Evolutionary conservation across 1,140 invertebrate species (phyloP).

Genomic region (Argopecten irradians): DNA sequence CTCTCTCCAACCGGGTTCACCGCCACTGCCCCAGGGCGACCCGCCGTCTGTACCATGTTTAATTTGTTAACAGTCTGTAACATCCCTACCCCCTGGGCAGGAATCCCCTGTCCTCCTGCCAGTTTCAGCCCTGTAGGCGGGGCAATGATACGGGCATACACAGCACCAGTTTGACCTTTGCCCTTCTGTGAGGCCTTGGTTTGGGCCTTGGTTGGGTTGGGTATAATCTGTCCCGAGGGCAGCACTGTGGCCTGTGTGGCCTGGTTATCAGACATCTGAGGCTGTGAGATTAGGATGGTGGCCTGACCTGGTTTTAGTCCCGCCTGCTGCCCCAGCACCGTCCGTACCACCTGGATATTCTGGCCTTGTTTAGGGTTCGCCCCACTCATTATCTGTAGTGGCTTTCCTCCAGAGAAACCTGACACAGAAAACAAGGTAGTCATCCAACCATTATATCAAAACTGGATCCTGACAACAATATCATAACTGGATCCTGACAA

Average conservation of each 20-base stretch:
- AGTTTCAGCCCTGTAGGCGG: slow-evolving; percentile 70
- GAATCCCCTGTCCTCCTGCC: slow-evolving; percentile 42
- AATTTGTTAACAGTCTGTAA: slow-evolving; percentile 67
- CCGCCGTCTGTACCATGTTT: slow-evolving; percentile 38
- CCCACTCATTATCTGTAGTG: slow-evolving; percentile 63
- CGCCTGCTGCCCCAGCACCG: slow-evolving; percentile 67
- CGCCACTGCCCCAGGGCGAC: slow-evolving; percentile 31
- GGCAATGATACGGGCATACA: slow-evolving; percentile 75
- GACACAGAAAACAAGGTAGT: slow-evolving; percentile 28
- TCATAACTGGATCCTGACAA: no score
- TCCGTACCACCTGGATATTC: slow-evolving; percentile 71
- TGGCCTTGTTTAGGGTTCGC: slow-evolving; percentile 67
- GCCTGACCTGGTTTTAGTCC: slow-evolving; percentile 68
- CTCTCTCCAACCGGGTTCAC: background rate
- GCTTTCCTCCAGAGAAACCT: slow-evolving; percentile 50
- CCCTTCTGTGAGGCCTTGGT: slow-evolving; percentile 62
- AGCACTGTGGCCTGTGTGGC: slow-evolving; percentile 59
- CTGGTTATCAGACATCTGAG: slow-evolving; percentile 51
- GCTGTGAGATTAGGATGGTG: slow-evolving; percentile 72
- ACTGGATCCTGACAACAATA: no score
- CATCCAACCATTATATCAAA: background rate
- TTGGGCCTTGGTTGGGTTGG: slow-evolving; percentile 55
- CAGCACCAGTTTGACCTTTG: slow-evolving; percentile 67
- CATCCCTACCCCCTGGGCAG: slow-evolving; percentile 56
- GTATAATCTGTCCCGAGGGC: slow-evolving; percentile 60